phyloP scores from a whole-genome alignment of 2,113 vertebrate species.

The Fulica atra region DNA sequence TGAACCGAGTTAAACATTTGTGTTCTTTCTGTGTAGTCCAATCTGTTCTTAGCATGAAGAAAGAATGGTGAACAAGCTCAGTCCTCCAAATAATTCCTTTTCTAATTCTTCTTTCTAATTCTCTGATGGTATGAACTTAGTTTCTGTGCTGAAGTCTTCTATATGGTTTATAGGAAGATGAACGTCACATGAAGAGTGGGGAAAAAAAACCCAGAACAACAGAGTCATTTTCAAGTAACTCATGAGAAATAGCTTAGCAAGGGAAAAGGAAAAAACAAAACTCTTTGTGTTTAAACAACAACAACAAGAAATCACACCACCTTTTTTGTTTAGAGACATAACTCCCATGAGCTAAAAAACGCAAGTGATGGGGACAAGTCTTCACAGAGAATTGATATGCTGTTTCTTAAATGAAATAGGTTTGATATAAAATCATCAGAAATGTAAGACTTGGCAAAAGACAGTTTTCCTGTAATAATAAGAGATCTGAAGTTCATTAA shows the following conservation, averaged over 20 bases:
- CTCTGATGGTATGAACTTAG: not conserved
- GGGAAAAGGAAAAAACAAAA: not conserved
- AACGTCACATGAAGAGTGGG: not conserved
- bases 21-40: not conserved
- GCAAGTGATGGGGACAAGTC: not conserved
- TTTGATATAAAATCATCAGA: not conserved
- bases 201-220: not conserved
- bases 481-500: not conserved
- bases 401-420: not conserved
- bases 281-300: not conserved
- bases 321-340: not conserved
- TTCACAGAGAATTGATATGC: not conserved
- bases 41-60: not conserved
- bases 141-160: not conserved
- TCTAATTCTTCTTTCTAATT: not conserved
- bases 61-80: not conserved
- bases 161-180: not conserved
- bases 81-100: not conserved
- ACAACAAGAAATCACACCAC: accelerated
- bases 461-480: not conserved
- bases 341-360: not conserved
- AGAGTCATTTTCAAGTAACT: not conserved
- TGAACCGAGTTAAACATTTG: not conserved
- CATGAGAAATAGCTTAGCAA: not conserved
- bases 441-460: not conserved